phyloP scores from a whole-genome alignment of 2,888 invertebrate species.

The Cantharis nigra region DNA sequence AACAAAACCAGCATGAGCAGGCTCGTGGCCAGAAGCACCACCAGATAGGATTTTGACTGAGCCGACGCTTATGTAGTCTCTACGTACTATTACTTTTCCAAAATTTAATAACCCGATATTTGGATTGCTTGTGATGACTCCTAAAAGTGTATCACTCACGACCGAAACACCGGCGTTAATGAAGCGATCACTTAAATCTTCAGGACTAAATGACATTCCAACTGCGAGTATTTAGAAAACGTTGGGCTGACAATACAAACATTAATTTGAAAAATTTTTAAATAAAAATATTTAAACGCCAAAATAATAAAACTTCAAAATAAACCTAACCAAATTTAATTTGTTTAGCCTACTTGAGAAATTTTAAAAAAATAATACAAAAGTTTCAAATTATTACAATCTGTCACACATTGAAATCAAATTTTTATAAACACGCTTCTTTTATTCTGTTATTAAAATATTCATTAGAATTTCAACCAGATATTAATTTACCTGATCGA shows the following conservation, averaged over 20 bases:
- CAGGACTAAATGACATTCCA: background rate
- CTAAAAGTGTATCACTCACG: slow-evolving; percentile 33
- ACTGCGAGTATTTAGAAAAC: background rate
- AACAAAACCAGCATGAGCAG: slow-evolving; percentile 67
- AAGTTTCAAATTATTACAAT: no score
- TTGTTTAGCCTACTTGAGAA: no score
- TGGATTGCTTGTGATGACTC: slow-evolving; percentile 39
- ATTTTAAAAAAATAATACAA: no score
- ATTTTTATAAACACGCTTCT: background rate
- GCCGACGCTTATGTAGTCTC: slow-evolving; percentile 44
- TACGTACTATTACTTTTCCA: slow-evolving; percentile 49
- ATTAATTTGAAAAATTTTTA: background rate
- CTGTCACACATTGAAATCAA: no score
- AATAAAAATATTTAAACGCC: background rate
- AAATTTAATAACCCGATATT: slow-evolving; percentile 47
- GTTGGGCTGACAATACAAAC: background rate
- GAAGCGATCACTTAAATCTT: slow-evolving; percentile 13
- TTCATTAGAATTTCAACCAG: background rate
- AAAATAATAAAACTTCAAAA: background rate
- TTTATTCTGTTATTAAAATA: background rate
- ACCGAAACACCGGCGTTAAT: slow-evolving; percentile 20
- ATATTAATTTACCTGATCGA: background rate
- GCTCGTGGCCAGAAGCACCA: slow-evolving; percentile 86
- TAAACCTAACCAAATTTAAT: background rate
- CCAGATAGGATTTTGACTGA: slow-evolving; percentile 70